Percentiles rank a stretch among this genome's conserved stretches.
Evolutionary conservation across 2,888 invertebrate species (phyloP).

Genomic region (Carabus problematicus): DNA sequence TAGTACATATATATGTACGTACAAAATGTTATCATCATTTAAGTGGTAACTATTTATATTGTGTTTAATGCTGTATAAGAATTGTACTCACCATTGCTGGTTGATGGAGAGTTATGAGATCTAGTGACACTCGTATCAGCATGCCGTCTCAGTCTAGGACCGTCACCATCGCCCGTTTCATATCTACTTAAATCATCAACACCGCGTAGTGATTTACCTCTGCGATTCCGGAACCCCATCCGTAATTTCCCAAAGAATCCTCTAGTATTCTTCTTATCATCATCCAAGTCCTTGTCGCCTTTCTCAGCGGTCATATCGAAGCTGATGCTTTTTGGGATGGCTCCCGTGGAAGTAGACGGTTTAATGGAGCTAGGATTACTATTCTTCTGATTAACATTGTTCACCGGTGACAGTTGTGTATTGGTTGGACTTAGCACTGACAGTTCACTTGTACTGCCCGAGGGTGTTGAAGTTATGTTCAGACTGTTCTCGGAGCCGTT

Average conservation of each 20-base stretch:
- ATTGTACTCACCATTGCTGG: conserved; percentile 49
- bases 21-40: too few relatives aligned
- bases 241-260: conserved; percentile 79
- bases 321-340: conserved; percentile 91
- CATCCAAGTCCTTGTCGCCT: conserved; percentile 68
- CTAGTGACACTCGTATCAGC: conserved; percentile 19
- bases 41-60: too few relatives aligned
- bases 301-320: conserved; percentile 90
- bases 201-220: conserved; percentile 63
- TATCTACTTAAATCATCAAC: conserved; percentile 51
- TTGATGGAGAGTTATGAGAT: conserved; percentile 45
- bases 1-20: too few relatives aligned
- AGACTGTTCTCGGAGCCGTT: conserved; percentile 55
- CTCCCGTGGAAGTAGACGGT: conserved; percentile 73
- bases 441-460: conserved; percentile 55
- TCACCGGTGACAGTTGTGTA: conserved; percentile 44
- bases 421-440: conserved; percentile 51
- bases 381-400: conserved; percentile 42
- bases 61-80: not conserved
- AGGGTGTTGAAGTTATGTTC: conserved; percentile 55
- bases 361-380: conserved; percentile 54
- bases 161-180: conserved; percentile 42
- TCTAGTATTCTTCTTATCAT: conserved; percentile 64
- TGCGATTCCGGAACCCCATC: conserved; percentile 70
- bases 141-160: conserved; percentile 43